Percentiles rank a stretch among this genome's conserved stretches.
Evolutionary conservation across 2,797 vertebrate genomes (phyloP).

Genomic region (Syncerus caffer): DNA sequence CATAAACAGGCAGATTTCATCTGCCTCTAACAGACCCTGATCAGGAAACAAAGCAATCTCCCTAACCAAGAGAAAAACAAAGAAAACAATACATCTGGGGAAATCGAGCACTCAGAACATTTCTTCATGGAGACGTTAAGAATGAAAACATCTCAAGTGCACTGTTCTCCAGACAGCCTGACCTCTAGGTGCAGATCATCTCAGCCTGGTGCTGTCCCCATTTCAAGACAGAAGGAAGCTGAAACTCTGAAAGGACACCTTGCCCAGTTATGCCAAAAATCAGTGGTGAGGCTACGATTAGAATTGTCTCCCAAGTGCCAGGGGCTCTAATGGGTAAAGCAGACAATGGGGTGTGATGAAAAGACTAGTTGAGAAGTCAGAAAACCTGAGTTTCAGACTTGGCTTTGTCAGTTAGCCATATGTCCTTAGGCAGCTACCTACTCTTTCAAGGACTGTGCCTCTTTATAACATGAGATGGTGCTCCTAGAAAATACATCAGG

Average conservation of each 20-base stretch:
- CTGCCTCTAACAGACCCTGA: neutral
- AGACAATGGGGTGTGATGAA: neutral
- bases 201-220: rapidly evolving
- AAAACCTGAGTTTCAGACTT: neutral
- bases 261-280: neutral
- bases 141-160: neutral
- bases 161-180: neutral
- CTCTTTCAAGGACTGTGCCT: neutral
- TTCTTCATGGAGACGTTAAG: neutral
- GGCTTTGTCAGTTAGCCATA: neutral
- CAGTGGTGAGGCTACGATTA: neutral
- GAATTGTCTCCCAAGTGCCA: neutral
- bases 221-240: neutral
- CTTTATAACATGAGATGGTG: neutral
- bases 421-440: too few species aligned
- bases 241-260: neutral
- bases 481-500: neutral
- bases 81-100: neutral
- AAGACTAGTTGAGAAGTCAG: neutral
- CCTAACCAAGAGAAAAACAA: neutral
- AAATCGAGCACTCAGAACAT: neutral
- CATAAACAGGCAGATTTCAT: neutral
- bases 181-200: neutral
- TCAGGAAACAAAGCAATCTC: neutral
- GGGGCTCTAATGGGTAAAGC: neutral